Evolutionary conservation across 2,113 vertebrate species (phyloP), one percentile per base, ranked within the genome.

Genomic region (Pogona vitticeps): DNA sequence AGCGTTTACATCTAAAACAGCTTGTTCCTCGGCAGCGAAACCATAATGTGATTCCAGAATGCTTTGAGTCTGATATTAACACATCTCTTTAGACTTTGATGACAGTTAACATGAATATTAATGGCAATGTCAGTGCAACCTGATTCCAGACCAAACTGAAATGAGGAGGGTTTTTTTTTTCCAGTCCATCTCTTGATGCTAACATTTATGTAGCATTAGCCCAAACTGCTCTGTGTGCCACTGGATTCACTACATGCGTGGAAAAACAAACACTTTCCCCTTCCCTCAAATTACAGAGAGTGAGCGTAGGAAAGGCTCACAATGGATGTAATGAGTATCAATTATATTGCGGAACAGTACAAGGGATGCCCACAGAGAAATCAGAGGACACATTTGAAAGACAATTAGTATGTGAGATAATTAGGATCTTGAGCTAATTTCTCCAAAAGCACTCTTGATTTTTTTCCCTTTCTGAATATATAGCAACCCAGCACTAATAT

Each of bases 51-150:
- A 90, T 94, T 91, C 78, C 46, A 84, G 12, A 8, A 72, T 91
- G 79, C 88, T 94, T 72, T 86, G 42, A 92, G 70, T 88, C 40
- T 71, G 65, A 26, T 83, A 83, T 89, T 94, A 93, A 91, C 23
- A 5, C 70, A 6, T 93, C 84, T 91, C 42, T 93, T 93, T 93
- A 92, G 76, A 40, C 88, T 94, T 90, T 91, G 40, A 91, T 93
- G 87, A 59, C 73, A 92, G 91, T 91, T 90, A 91, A 82, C 65
- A 91, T 93, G 92, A 94, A 93, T 94, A 95, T 93, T 95, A 95
- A 95, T 92, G 89, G 71, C 23, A 91, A 92, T 91, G 93, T 94
- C 75, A 91, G 92, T 92, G 93, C 91, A 94, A 85, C 88, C 77
- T 92, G 72, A 85, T 93, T 94, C 91, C 18, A 42, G 86, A 91